Percentiles rank a stretch among this genome's conserved stretches.
These are phyloP conservation scores for Acestrorhynchus altus DNA, from an alignment of 2,797 vertebrate species.

Conservation along the genomic window DNA sequence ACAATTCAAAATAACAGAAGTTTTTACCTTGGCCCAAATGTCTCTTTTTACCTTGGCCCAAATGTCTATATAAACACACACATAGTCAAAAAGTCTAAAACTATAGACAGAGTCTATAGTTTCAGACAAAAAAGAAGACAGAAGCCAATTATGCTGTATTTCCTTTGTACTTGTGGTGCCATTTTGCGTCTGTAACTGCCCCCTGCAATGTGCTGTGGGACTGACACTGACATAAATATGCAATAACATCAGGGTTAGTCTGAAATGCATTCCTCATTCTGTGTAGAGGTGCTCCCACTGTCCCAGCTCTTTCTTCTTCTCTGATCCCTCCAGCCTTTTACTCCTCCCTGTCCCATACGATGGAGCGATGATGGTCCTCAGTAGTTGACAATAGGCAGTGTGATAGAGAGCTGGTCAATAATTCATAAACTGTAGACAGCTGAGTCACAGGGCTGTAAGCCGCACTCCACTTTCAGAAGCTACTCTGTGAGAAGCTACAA, in stretches of 20 bases:
- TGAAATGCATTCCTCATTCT: not conserved
- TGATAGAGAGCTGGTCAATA: conserved; percentile 38
- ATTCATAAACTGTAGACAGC: conserved; percentile 40
- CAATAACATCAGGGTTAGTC: not conserved
- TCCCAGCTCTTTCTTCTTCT: not conserved
- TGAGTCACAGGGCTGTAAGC: conserved; percentile 21
- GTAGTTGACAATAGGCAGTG: conserved; percentile 22
- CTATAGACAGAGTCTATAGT: not conserved
- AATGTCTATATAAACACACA: too few relatives aligned
- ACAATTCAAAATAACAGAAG: too few relatives aligned
- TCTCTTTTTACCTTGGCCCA: too few relatives aligned
- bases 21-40: too few relatives aligned
- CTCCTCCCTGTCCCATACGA: conserved; percentile 27
- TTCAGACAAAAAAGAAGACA: not conserved
- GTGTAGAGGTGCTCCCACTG: not conserved
- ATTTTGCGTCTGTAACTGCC: not conserved
- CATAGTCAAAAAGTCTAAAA: not conserved
- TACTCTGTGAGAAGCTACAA: conserved; percentile 29
- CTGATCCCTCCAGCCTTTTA: conserved; percentile 5
- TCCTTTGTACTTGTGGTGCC: not conserved
- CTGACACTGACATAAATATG: conserved; percentile 17
- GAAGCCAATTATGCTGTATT: not conserved
- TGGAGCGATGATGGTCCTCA: conserved; percentile 40
- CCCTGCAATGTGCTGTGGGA: not conserved
- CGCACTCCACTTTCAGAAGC: not conserved